Evolutionary conservation across 2,797 vertebrate species (phyloP), one percentile per base, ranked within the genome.

Genomic region (Malurus splendens): DNA sequence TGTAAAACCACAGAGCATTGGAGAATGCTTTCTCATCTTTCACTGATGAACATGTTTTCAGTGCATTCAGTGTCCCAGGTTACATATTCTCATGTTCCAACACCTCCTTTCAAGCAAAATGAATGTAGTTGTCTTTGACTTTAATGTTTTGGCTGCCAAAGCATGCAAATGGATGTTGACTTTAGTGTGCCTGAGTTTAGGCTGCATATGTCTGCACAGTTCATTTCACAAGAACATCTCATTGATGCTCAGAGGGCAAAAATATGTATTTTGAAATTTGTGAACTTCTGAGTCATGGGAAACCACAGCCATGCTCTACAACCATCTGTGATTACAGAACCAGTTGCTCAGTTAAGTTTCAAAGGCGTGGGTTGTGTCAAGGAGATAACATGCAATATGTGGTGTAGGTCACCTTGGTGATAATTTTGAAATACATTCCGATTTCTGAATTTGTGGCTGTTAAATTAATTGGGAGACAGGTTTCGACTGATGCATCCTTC

Each of bases 261-360:
- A 93, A 59, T 62, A 25, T 2, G 12, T 65, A 12, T 81, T 86
- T 82, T 77, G 75, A 82, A 80, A 72, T 65, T 48, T 73, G 68
- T 62, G 79, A 67, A 66, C 66, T 82, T 68, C n/a, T 89, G 84
- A 91, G 59, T 85, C 22, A 25, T 33, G 60, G 75, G 73, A 87
- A 95, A 38, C 32, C 32, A 83, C 70, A 90, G n/a, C 45, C 14
- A 1, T 45, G 33, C 42, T 87, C 55, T 91, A 32, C 76, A 82
- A 10, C 93, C 79, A 75, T 89, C 82, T 95, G 90, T 87, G 89
- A 89, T 91, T 76, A 66, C 82, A 92, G 66, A 91, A n/a, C 45
- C 45, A 57, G 48, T 93, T 92, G 82, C 93, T 94, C 91, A 90
- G 55, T 88, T 92, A 55, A 75, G 86, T 92, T 92, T 90, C 86